Conservation (phyloP, 1,140 invertebrate species). For the Paramacrobiotus metropolitanus region DNA sequence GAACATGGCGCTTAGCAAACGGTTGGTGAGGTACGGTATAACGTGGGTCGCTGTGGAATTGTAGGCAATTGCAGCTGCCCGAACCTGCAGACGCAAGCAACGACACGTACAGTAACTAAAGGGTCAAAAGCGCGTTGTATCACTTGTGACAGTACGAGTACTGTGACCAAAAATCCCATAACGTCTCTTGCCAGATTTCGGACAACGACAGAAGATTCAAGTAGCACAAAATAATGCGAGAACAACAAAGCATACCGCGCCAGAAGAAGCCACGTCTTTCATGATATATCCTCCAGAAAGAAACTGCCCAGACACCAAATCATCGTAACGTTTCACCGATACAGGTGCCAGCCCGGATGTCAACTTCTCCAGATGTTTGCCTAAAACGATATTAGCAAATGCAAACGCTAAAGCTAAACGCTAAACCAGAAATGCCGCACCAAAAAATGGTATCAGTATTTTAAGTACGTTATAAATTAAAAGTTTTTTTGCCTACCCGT, state of each 20-base stretch:
- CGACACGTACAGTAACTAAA: neutral
- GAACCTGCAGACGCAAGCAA: neutral
- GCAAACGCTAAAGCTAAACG: no score
- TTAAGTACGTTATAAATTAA: no score
- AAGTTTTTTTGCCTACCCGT: no score
- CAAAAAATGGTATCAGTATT: no score
- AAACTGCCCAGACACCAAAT: no score
- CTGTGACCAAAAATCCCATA: neutral
- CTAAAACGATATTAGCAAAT: no score
- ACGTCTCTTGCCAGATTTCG: neutral
- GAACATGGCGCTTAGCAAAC: slow-evolving; percentile 42
- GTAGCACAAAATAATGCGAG: neutral
- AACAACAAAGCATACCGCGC: neutral
- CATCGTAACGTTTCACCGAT: no score
- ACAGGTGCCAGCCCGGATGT: no score
- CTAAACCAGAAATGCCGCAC: no score
- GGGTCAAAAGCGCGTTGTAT: neutral
- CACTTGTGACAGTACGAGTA: neutral
- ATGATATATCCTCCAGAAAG: no score
- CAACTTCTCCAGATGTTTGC: no score
- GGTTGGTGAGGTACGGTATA: slow-evolving; percentile 45
- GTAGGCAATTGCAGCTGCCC: slow-evolving; percentile 30
- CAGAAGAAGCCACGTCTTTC: no score
- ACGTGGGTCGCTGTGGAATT: slow-evolving; percentile 54
- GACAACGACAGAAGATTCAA: neutral